These are phyloP conservation scores for Erebia aethiops DNA, from an alignment of 2,888 invertebrate genomes.

Conservation along the genomic window DNA sequence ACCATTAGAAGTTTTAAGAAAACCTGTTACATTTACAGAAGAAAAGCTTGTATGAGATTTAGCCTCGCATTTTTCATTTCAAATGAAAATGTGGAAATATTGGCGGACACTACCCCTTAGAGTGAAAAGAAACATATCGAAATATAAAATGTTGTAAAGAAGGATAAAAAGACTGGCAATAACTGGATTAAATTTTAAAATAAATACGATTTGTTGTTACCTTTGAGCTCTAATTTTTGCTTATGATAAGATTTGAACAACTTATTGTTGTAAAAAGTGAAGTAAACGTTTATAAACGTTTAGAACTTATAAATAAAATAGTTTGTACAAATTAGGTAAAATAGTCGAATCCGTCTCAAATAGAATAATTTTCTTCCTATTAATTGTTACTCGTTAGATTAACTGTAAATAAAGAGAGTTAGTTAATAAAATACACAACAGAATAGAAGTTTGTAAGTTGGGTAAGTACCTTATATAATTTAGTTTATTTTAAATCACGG, in stretches of 20 bases:
- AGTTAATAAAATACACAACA: slow-evolving; percentile 22
- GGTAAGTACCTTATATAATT: slow-evolving; percentile 39
- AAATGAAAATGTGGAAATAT: slow-evolving; percentile 50
- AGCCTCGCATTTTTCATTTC: slow-evolving; percentile 54
- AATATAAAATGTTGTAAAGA: slow-evolving; percentile 61
- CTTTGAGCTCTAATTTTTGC: slow-evolving; percentile 40
- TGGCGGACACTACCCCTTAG: slow-evolving; percentile 52
- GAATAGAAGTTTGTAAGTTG: slow-evolving; percentile 24
- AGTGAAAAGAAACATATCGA: slow-evolving; percentile 61
- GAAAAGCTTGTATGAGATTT: slow-evolving; percentile 78
- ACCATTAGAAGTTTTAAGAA: slow-evolving; percentile 56
- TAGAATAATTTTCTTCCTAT: slow-evolving; percentile 48
- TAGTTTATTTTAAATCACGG: not conserved
- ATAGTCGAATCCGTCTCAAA: slow-evolving; percentile 60
- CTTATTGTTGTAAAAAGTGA: slow-evolving; percentile 45
- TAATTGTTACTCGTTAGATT: slow-evolving; percentile 34
- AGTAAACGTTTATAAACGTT: slow-evolving; percentile 30
- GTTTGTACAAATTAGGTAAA: slow-evolving; percentile 42
- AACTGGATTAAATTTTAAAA: slow-evolving; percentile 43
- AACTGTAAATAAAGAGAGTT: slow-evolving; percentile 31
- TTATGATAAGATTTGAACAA: slow-evolving; percentile 45
- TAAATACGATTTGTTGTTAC: slow-evolving; percentile 42
- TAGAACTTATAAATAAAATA: slow-evolving; percentile 28
- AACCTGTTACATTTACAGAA: slow-evolving; percentile 72
- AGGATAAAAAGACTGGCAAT: slow-evolving; percentile 60